Evolutionary conservation across 37 sponge, comb jelly and placozoan genomes (phyloP).

Genomic region (Theonella swinhoei): DNA sequence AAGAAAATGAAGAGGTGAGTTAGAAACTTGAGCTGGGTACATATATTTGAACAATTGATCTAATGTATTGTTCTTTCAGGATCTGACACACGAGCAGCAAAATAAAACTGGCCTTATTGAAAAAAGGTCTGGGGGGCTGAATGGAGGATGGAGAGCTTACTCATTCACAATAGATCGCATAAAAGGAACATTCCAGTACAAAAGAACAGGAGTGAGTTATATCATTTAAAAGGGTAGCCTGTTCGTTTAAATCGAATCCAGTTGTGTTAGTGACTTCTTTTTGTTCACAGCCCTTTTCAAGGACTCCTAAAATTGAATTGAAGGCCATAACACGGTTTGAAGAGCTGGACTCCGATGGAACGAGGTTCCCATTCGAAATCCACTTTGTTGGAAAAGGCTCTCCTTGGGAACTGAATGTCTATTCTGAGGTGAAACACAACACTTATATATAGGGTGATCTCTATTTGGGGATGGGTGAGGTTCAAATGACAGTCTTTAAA

Average conservation of each 20-base stretch:
- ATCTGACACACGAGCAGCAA: too few species aligned
- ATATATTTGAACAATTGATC: too few species aligned
- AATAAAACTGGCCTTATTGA: not conserved
- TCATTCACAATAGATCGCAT: not conserved
- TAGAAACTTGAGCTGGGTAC: too few species aligned
- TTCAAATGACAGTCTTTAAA: too few species aligned
- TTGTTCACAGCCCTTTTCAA: too few species aligned
- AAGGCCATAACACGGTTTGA: not conserved
- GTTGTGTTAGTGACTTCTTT: too few species aligned
- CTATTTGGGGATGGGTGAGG: too few species aligned
- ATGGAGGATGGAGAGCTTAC: not conserved
- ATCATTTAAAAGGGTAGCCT: too few species aligned
- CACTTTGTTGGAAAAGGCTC: slow-evolving; percentile 19
- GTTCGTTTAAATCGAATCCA: too few species aligned
- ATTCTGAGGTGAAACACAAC: slow-evolving; percentile 4
- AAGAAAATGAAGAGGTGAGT: too few species aligned
- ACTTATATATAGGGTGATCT: too few species aligned
- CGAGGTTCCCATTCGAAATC: slow-evolving; percentile 6
- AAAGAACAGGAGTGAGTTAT: not conserved
- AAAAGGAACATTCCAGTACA: not conserved
- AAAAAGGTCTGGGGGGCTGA: not conserved
- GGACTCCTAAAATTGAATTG: not conserved
- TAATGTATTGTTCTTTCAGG: too few species aligned
- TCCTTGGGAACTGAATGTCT: slow-evolving; percentile 18
- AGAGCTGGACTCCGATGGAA: not conserved